Evolutionary conservation across 2,113 vertebrate species (phyloP).

Genomic region (Manacus vitellinus): DNA sequence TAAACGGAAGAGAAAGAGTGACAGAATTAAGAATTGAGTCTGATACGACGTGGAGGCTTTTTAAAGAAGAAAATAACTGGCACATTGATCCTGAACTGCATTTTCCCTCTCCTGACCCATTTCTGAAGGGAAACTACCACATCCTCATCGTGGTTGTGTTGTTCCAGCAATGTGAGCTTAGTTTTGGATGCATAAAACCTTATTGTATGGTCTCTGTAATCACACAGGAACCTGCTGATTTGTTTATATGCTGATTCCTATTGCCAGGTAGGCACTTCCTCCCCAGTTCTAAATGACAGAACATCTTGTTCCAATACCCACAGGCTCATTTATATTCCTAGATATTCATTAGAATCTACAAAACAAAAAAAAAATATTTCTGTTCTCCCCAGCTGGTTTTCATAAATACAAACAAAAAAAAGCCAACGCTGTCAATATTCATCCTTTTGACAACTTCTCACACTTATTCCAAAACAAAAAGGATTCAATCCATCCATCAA

Average conservation of each 20-base stretch:
- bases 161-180: neutral
- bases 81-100: neutral
- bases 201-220: neutral
- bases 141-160: neutral
- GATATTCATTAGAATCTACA: conserved; percentile 3
- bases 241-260: neutral
- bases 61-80: neutral
- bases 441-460: neutral
- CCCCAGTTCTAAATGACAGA: neutral
- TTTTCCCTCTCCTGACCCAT: neutral
- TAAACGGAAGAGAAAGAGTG: neutral
- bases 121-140: neutral
- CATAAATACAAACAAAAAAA: neutral
- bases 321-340: neutral
- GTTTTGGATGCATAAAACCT: neutral
- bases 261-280: neutral
- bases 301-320: conserved; percentile 1
- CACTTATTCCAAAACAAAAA: neutral
- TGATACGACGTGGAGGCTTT: neutral
- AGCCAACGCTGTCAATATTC: neutral
- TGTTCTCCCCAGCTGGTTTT: neutral
- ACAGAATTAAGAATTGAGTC: neutral
- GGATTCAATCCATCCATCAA: neutral
- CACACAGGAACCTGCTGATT: neutral
- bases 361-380: neutral